Conservation (phyloP, 1,140 invertebrate species). For the Papilio helenus region DNA sequence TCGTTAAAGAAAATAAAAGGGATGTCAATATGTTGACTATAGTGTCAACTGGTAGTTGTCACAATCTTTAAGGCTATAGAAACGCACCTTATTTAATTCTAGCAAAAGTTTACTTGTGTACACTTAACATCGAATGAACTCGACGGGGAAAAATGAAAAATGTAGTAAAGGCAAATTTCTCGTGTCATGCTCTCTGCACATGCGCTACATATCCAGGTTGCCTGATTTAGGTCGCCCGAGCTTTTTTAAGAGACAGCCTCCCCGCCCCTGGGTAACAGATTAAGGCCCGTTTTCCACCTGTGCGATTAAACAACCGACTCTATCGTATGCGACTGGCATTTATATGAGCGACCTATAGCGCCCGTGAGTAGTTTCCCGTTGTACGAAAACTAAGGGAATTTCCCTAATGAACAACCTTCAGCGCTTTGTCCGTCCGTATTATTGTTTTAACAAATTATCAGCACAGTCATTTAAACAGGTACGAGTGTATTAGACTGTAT, state of each 20-base stretch:
- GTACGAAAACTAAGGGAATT: constrained; percentile 15
- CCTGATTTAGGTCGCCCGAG: constrained; percentile 51
- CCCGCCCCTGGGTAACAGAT: constrained; percentile 25
- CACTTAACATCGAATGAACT: not conserved
- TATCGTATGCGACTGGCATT: too few relatives aligned
- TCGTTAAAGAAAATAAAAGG: not conserved
- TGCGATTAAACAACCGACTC: not conserved
- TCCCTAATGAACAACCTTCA: constrained; percentile 21
- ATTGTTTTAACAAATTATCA: constrained; percentile 25
- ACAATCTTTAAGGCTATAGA: not conserved
- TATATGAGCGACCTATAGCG: not conserved
- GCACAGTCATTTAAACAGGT: constrained; percentile 13
- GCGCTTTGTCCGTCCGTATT: constrained; percentile 24
- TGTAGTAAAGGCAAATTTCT: constrained; percentile 18
- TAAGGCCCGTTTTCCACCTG: not conserved
- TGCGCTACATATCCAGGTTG: constrained; percentile 55
- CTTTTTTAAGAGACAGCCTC: not conserved
- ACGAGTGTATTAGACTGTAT: not conserved
- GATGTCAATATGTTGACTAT: not conserved
- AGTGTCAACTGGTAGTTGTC: not conserved
- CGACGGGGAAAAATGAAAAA: constrained; percentile 1
- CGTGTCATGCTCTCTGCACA: constrained; percentile 55
- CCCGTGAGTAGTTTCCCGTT: not conserved
- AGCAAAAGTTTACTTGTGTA: not conserved
- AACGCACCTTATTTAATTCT: not conserved